Evolutionary conservation across 2,113 vertebrate species (phyloP).

Genomic region (Pao palembangensis): DNA sequence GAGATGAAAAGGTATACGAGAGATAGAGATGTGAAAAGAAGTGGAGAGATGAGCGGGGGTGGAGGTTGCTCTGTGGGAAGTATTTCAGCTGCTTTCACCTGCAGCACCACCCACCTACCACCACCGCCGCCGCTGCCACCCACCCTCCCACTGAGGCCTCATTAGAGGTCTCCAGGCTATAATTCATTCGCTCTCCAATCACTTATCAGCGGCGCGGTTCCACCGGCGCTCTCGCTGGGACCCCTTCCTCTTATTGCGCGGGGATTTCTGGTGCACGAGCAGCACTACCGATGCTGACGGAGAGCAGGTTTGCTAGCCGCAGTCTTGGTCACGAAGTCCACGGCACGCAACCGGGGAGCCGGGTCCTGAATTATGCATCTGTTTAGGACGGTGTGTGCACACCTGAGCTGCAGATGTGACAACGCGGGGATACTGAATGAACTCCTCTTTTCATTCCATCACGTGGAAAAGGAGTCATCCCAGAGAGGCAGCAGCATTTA

Average conservation of each 20-base stretch:
- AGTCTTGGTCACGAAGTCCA: background rate
- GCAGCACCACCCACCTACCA: conserved; percentile 26
- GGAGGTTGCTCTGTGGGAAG: conserved; percentile 29
- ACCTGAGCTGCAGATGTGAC: conserved; percentile 12
- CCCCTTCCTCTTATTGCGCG: conserved; percentile 17
- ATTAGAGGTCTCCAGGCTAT: conserved; percentile 65
- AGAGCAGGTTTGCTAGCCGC: background rate
- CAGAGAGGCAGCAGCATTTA: conserved; percentile 24
- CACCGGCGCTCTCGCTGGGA: conserved; percentile 23
- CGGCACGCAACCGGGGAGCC: conserved; percentile 16
- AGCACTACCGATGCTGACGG: background rate
- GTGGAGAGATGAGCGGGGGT: background rate
- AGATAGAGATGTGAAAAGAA: conserved; percentile 32
- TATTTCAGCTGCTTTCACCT: conserved; percentile 63
- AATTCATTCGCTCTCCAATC: conserved; percentile 67
- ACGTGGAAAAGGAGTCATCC: conserved; percentile 32
- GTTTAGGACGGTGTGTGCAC: conserved; percentile 12
- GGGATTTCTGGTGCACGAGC: conserved; percentile 26
- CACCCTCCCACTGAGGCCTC: conserved; percentile 50
- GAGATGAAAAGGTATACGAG: conserved; percentile 29
- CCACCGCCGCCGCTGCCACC: background rate
- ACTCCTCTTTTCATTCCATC: conserved; percentile 27
- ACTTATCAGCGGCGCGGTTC: conserved; percentile 51
- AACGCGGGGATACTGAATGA: conserved; percentile 25
- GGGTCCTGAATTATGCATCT: conserved; percentile 48